Base-by-base conservation (phyloP, 2,113 vertebrate species). In the human (Homo sapiens) region DNA sequence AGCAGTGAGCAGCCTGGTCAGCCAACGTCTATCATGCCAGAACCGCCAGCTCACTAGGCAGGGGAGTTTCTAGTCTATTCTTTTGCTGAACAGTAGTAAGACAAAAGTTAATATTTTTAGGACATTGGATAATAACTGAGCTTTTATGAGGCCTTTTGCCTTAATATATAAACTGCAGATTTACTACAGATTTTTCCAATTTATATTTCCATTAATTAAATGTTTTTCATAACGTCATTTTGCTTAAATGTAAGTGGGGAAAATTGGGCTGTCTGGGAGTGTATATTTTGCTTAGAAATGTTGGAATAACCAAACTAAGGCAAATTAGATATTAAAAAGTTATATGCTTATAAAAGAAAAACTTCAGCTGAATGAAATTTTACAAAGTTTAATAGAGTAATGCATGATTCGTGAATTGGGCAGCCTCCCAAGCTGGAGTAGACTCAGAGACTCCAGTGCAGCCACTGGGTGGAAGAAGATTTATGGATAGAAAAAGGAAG, bases 41-140 rank as follows among this genome's bases (percentile, higher is more conserved):
- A 18, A 25, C 82, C n/a, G 32, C 59, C 45, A 55, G 32, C 38
- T 93, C 22, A 11, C 1, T 45, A 23, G 38, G 12, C 32, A 59
- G 18, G 3, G 3, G 18, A 8, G 5, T 66, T 95, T 79, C 61
- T 82, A 17, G 8, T n/a, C 16, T 22, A 38, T 3, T 45, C 0
- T 45, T 93, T 82, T 50, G 79, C 52, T 43, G 18, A 94, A 78
- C 2, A 85, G n/a, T 13, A 66, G 8, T 52, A 68, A 84, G 75
- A 82, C 50, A 57, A 93, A 95, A 94, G 89, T 81, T 72, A 93
- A 48, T 81, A 90, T 72, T 90, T 50, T 80, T 38, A 94, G 45
- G 10, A 55, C 13, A 64, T 66, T 85, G 88, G 27, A 85, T 50
- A 72, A 83, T 64, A 96, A 94, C 35, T 84, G 18, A 18, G 22